Evolutionary conservation across 2,888 invertebrate genomes (phyloP).

Genomic region (Tipula lateralis): DNA sequence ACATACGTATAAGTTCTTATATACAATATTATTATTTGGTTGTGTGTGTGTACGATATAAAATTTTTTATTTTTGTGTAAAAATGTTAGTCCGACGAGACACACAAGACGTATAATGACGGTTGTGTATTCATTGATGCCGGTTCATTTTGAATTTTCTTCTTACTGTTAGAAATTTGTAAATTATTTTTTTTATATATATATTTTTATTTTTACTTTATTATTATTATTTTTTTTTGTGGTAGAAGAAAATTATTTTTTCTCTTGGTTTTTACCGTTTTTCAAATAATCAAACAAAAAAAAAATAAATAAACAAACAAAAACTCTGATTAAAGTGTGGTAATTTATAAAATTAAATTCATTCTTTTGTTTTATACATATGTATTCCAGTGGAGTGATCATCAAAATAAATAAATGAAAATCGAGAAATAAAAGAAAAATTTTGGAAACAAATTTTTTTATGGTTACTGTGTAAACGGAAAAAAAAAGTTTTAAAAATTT

Average conservation of each 20-base stretch:
- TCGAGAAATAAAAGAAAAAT: not conserved
- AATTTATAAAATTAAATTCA: not conserved
- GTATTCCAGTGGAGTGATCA: not conserved
- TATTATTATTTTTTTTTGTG: not conserved
- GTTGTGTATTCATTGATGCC: conserved; percentile 28
- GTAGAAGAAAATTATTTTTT: not conserved
- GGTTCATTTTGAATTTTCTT: conserved; percentile 20
- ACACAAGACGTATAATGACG: conserved; percentile 20
- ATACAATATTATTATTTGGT: not conserved
- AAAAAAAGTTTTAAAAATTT: not conserved
- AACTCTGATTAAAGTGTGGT: conserved; percentile 3
- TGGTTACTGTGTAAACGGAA: not conserved
- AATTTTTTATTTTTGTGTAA: conserved; percentile 12
- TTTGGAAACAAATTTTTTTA: not conserved
- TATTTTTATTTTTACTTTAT: not conserved
- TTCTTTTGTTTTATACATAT: not conserved
- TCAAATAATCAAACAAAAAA: not conserved
- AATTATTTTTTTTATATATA: not conserved
- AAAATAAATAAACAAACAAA: not conserved
- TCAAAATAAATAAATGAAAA: not conserved
- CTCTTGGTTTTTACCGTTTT: conserved; percentile 7
- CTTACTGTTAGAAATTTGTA: not conserved
- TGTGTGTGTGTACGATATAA: not conserved
- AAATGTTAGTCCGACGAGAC: conserved; percentile 24
- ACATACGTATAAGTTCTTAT: not conserved